These are phyloP conservation scores for Eupelmus urozonus DNA, from an alignment of 2,888 invertebrate genomes.

Conservation along the genomic window DNA sequence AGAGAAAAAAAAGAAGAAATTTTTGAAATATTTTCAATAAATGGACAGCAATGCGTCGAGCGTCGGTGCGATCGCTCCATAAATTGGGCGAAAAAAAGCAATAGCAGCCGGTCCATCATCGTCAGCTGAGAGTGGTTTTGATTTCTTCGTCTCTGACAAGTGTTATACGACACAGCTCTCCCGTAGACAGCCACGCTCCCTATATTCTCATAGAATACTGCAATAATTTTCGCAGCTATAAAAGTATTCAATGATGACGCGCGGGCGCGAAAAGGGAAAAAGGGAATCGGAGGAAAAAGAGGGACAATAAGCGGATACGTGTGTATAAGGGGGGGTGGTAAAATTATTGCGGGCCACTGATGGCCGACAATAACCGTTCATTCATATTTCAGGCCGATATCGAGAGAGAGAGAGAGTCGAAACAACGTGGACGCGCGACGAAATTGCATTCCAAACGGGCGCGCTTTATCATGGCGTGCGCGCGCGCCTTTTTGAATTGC, in stretches of 20 bases:
- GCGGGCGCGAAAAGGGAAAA: neutral
- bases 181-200: neutral
- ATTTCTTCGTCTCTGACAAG: neutral
- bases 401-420: no score
- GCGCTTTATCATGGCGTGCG: conserved; percentile 47
- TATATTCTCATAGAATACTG: neutral
- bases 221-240: conserved; percentile 39
- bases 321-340: no score
- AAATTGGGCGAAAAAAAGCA: neutral
- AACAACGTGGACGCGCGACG: neutral
- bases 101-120: neutral
- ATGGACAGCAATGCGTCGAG: no score
- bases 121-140: neutral
- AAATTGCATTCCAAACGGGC: conserved; percentile 55
- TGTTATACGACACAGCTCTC: no score
- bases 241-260: conserved; percentile 16
- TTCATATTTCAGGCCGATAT: conserved; percentile 53
- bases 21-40: no score
- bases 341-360: conserved; percentile 41
- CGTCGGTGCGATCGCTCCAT: no score
- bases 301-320: neutral
- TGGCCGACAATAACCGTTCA: conserved; percentile 48
- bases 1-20: no score
- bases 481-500: conserved; percentile 46
- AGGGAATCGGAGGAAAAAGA: neutral